A percentile compares a stretch with the other conserved stretches of the same genome.
Evolutionary conservation across 2,113 vertebrate species (phyloP).

Genomic region (Psephotus haematonotus): DNA sequence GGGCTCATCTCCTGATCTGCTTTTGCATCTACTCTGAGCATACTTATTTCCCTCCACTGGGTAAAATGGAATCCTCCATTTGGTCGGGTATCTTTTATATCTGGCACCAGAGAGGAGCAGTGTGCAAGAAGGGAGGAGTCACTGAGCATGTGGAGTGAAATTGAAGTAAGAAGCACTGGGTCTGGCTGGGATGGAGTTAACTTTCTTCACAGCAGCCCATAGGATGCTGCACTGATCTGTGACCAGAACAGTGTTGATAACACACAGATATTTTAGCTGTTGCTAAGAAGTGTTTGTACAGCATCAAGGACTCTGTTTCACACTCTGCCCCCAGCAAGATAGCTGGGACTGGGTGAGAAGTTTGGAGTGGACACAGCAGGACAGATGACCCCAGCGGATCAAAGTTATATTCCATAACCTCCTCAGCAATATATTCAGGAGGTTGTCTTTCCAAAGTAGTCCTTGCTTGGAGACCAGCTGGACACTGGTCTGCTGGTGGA

Average conservation of each 20-base stretch:
- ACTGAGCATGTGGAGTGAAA: not conserved
- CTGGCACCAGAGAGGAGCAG: not conserved
- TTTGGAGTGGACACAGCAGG: not conserved
- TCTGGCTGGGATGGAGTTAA: not conserved
- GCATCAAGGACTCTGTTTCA: not conserved
- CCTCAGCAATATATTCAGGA: not conserved
- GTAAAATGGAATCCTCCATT: not conserved
- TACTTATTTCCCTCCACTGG: not conserved
- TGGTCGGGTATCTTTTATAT: not conserved
- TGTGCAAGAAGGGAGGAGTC: not conserved
- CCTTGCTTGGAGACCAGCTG: not conserved
- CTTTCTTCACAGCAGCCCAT: not conserved
- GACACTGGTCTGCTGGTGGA: not conserved
- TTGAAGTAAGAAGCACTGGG: not conserved
- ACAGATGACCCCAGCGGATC: not conserved
- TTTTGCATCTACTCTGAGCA: not conserved
- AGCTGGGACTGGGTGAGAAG: rapidly evolving
- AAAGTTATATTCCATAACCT: not conserved
- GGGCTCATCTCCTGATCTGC: not conserved
- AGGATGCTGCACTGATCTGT: not conserved
- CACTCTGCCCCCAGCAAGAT: not conserved
- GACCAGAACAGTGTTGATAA: not conserved
- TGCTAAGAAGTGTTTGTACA: not conserved
- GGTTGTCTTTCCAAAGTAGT: not conserved
- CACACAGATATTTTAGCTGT: not conserved